Conservation (phyloP, 2,888 invertebrate genomes). For the Scelioninae gen. 1 region DNA sequence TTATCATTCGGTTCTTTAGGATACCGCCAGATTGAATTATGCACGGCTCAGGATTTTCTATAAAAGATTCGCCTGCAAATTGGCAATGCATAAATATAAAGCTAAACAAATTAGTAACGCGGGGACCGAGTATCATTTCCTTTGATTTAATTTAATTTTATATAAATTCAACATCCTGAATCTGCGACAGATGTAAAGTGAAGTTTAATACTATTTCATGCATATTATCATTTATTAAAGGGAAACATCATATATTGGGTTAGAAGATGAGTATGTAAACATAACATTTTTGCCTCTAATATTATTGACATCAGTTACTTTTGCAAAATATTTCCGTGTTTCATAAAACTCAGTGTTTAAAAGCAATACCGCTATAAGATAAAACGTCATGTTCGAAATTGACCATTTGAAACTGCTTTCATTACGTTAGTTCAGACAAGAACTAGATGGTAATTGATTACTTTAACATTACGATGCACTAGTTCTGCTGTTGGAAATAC, state of each 20-base stretch:
- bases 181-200: too few relatives aligned
- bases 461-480: slow-evolving; percentile 23
- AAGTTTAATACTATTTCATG: too few relatives aligned
- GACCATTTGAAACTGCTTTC: background rate
- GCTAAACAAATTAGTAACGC: slow-evolving; percentile 46
- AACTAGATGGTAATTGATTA: slow-evolving; percentile 69
- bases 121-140: background rate
- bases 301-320: too few relatives aligned
- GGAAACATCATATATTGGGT: too few relatives aligned
- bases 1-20: slow-evolving; percentile 79
- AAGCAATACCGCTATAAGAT: background rate
- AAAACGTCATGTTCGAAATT: slow-evolving; percentile 7
- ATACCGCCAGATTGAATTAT: slow-evolving; percentile 78
- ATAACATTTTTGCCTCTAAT: too few relatives aligned
- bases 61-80: slow-evolving; percentile 71
- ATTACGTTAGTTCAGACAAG: slow-evolving; percentile 43
- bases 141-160: slow-evolving; percentile 21
- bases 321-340: too few relatives aligned
- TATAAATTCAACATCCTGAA: too few relatives aligned
- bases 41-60: slow-evolving; percentile 76
- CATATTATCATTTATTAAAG: too few relatives aligned
- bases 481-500: slow-evolving; percentile 68
- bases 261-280: too few relatives aligned
- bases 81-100: slow-evolving; percentile 35
- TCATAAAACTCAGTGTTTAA: too few relatives aligned